phyloP scores from a whole-genome alignment of 1,140 invertebrate genomes.

The Heliconius melpomene region DNA sequence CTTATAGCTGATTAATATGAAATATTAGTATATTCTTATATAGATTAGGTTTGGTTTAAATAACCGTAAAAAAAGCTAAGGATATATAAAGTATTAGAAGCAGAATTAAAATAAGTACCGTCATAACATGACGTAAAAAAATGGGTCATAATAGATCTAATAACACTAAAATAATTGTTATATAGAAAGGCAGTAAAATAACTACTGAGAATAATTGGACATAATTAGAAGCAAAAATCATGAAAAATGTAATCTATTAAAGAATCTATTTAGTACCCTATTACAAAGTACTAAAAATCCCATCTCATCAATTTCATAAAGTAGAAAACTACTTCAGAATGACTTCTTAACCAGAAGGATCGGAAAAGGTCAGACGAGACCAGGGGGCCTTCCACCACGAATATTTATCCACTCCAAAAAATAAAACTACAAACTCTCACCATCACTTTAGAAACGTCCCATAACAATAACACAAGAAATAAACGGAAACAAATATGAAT shows the following conservation, averaged over 20 bases:
- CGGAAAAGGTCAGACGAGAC: not conserved
- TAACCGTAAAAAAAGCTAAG: not conserved
- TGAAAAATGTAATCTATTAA: too few species aligned
- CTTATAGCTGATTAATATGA: not conserved
- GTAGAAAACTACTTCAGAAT: not conserved
- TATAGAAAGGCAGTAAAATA: not conserved
- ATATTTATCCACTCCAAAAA: not conserved
- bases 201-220: not conserved
- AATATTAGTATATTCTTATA: not conserved
- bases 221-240: too few species aligned
- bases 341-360: not conserved
- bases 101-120: not conserved
- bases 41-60: not conserved
- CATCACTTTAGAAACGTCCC: not conserved
- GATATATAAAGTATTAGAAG: not conserved
- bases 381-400: not conserved
- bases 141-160: too few species aligned
- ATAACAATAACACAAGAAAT: not conserved
- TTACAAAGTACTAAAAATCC: not conserved
- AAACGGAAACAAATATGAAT: not conserved
- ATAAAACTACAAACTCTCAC: not conserved
- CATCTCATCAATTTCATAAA: not conserved
- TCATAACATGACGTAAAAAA: not conserved
- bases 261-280: not conserved
- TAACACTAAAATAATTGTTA: not conserved